phyloP scores from a whole-genome alignment of 2,113 vertebrate species.

The Caranx melampygus region DNA sequence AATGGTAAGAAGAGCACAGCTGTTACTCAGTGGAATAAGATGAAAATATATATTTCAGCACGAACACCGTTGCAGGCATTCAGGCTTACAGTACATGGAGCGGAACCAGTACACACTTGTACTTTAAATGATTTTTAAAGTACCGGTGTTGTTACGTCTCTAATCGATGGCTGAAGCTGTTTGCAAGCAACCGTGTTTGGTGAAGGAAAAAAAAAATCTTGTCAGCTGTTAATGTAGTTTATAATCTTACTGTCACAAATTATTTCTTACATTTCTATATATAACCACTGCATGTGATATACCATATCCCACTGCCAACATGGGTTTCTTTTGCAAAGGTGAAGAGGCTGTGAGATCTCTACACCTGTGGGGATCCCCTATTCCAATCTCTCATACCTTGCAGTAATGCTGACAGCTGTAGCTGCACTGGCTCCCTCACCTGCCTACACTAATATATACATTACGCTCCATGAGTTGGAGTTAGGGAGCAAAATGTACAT shows the following conservation, averaged over 20 bases:
- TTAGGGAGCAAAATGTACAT: slow-evolving; percentile 67
- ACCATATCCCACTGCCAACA: not conserved
- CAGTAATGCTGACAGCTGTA: slow-evolving; percentile 66
- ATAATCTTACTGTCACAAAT: slow-evolving; percentile 7
- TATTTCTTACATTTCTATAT: not conserved
- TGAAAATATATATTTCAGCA: slow-evolving; percentile 12
- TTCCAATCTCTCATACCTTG: slow-evolving; percentile 44
- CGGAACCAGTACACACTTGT: not conserved
- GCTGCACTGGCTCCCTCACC: slow-evolving; percentile 43
- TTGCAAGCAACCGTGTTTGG: no score
- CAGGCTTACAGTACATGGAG: not conserved
- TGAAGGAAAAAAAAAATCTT: not conserved
- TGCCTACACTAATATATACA: slow-evolving; percentile 75
- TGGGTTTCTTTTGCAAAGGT: slow-evolving; percentile 17
- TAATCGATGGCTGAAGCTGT: no score
- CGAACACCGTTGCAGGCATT: not conserved
- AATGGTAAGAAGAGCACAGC: slow-evolving; percentile 13
- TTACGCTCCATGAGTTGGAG: slow-evolving; percentile 67
- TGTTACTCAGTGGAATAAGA: slow-evolving; percentile 25
- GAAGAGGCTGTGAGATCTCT: slow-evolving; percentile 14
- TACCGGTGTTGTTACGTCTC: no score
- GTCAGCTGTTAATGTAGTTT: not conserved
- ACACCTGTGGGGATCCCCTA: slow-evolving; percentile 34
- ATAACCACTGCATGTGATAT: not conserved
- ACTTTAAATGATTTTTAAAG: not conserved